Conservation (phyloP, 2,797 vertebrate species). For the Sarcophilus harrisii region DNA sequence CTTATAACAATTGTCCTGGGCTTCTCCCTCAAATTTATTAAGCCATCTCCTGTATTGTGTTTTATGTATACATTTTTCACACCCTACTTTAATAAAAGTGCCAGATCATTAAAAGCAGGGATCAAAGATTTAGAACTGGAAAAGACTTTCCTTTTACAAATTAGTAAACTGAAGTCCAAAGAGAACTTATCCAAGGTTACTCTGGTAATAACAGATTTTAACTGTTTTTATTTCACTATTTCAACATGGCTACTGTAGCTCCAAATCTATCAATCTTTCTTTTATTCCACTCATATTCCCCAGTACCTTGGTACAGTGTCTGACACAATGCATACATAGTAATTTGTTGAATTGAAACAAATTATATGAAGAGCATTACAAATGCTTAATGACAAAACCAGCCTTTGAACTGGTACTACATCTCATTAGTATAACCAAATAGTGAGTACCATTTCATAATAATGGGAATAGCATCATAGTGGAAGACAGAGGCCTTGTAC, state of each 20-base stretch:
- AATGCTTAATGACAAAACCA: conserved; percentile 37
- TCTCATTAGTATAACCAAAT: conserved; percentile 29
- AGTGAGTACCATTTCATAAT: conserved; percentile 12
- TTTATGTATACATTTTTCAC: not conserved
- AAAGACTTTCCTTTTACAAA: not conserved
- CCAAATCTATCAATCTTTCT: not conserved
- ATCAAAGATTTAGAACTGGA: not conserved
- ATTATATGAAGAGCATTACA: not conserved
- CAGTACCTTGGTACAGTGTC: not conserved
- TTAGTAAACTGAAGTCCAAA: not conserved
- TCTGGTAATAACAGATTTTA: not conserved
- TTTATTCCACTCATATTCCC: not conserved
- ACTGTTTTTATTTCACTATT: no score
- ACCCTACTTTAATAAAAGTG: not conserved
- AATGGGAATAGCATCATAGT: conserved; percentile 12
- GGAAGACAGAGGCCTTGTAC: conserved; percentile 27
- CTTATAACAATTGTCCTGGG: not conserved
- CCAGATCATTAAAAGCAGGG: not conserved
- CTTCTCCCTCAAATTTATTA: not conserved
- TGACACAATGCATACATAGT: not conserved
- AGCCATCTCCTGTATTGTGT: not conserved
- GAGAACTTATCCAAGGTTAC: not conserved
- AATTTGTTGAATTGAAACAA: not conserved
- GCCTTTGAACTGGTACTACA: not conserved
- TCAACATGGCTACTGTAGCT: not conserved